Evolutionary conservation across 2,888 invertebrate species (phyloP), one percentile per base, ranked within the genome.

Genomic region (Hirtodrosophila confusa): DNA sequence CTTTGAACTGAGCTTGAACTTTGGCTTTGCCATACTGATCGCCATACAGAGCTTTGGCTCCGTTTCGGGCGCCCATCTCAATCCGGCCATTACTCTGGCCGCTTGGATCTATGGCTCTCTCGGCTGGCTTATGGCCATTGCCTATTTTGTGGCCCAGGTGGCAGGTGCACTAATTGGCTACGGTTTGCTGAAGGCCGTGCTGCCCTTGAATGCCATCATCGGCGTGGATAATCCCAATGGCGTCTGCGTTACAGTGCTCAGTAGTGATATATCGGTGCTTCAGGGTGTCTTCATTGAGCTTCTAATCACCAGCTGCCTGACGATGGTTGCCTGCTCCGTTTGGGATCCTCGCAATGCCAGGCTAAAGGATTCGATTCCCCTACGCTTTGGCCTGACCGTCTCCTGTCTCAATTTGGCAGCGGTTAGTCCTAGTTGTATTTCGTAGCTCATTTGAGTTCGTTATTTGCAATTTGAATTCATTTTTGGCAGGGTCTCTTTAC

Each of bases 51-150:
- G 93, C 50, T 94, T 95, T 68, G 96, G 95, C 0, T 95, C 95
- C 82, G 92, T 96, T 62, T 96, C 96, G 43, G 95, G 95, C 24
- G 95, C 95, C 0, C 95, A 95, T 84, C 92, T 96, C 86, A 96
- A 96, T 90, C 96, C 96, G 0, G 93, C 94, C 1, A 94, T 96
- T 9, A 95, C 95, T 0, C 86, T 95, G 6, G 94, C 94, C 0
- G 93, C 95, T 0, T 90, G 94, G 0, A 65, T 91, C 7, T 90
- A 90, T 53, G 89, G 90, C 29, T 57, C 73, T 0, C 62, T 90
- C 0, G 71, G 74, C 0, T 77, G 86, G 58, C 50, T 60, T 6
- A 92, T 94, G 43, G 94, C 93, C 1, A 88, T 93, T 0, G 90
- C 93, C 3, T 96, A 95, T 82, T 72, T 94, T 0, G 74, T 94